Evolutionary conservation across 2,888 invertebrate genomes (phyloP), one percentile per base, ranked within the genome.

Genomic region (Orchesellides sinensis): DNA sequence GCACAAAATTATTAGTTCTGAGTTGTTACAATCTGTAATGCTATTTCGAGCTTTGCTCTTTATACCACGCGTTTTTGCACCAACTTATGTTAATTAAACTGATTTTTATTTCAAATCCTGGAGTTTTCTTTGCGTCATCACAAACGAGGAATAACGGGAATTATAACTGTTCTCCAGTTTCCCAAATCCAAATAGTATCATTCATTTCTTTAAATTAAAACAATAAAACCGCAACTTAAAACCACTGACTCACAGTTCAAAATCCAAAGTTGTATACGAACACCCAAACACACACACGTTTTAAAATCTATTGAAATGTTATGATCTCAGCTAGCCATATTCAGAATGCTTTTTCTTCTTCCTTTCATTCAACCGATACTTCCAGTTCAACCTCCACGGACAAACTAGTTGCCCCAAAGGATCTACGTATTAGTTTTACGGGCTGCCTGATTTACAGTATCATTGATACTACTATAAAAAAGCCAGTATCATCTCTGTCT

Each of bases 361-460:
- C 52, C 69, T 40, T 66, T 49, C 27, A 45, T 49, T 25, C 65
- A 8, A 56, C 25, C 19, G 29, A 75, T 54, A 75, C 65, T 65
- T 65, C 65, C 75, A 75, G 75, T 54, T 54, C 65, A 75, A 66
- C 54, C 75, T 75, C 66, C 45, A 75, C 54, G 40, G 66, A 56
- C 65, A 75, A 75, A 75, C 75, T 75, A 75, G 75, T 75, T 54
- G 40, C 75, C 75, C 65, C 65, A 66, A 75, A 75, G 75, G 23
- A 32, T 52, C 25, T 54, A 40, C 65, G 23, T 65, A 65, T 49
- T 27, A 23, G 75, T 75, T 75, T 75, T 65, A 61, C 73, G 47
- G 52, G 61, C 65, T 54, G 75, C 29, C 19, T 75, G 75, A 65
- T 75, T 61, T 73, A 40, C 40, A 63, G 32, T 63, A 74, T 75